Percentiles rank a stretch among this genome's conserved stretches.
phyloP scores from a whole-genome alignment of 2,797 vertebrate species.

The Florisuga fusca region DNA sequence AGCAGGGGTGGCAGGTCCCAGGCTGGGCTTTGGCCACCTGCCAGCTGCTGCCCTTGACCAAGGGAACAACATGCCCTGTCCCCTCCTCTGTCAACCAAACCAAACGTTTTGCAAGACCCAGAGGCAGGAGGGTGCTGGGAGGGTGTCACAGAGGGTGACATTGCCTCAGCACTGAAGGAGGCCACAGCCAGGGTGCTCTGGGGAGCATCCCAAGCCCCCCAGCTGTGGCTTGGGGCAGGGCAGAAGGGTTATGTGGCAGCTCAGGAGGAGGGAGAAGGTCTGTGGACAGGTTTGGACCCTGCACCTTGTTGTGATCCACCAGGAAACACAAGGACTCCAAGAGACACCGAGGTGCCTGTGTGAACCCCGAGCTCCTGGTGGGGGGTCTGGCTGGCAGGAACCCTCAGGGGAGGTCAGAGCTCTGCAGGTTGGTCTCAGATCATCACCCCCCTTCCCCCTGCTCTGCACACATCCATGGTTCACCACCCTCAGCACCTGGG shows the following conservation, averaged over 20 bases:
- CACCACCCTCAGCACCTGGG: rapidly evolving
- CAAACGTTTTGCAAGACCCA: neutral
- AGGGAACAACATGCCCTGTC: neutral
- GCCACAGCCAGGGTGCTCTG: neutral
- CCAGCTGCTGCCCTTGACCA: neutral
- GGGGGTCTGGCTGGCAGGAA: neutral
- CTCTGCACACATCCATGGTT: rapidly evolving
- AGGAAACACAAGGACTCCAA: neutral
- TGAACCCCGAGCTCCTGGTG: rapidly evolving
- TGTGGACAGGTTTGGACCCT: neutral
- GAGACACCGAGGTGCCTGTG: too few relatives aligned
- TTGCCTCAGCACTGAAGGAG: neutral
- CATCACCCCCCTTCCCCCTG: rapidly evolving
- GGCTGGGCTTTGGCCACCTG: neutral
- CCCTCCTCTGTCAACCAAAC: neutral
- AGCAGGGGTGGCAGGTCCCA: neutral
- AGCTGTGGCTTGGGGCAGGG: neutral
- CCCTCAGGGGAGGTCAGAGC: neutral
- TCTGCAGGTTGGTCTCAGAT: neutral
- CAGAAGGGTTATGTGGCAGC: neutral
- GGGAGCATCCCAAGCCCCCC: too few relatives aligned
- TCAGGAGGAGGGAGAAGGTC: neutral
- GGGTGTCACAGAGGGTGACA: neutral
- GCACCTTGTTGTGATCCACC: rapidly evolving
- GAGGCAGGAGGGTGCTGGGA: rapidly evolving